These are phyloP conservation scores for Thysanoteuthis rhombus DNA, from an alignment of 2,888 invertebrate species.

Conservation along the genomic window DNA sequence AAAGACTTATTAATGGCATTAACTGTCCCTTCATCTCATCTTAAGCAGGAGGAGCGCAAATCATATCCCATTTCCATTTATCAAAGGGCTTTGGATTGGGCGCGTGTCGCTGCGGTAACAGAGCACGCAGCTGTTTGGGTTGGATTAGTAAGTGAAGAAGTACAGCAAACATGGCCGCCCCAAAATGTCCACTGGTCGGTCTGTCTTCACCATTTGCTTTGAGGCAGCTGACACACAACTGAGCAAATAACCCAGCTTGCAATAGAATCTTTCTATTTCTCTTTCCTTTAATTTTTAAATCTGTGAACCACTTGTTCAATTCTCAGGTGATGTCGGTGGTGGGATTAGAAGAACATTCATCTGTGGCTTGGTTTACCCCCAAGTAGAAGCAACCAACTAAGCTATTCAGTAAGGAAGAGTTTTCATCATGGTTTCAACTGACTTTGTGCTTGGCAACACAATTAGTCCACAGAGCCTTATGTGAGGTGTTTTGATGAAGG, in stretches of 20 bases:
- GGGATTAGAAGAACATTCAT: not conserved
- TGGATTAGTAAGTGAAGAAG: not conserved
- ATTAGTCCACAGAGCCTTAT: no score
- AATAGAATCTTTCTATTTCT: not conserved
- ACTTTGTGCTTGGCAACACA: no score
- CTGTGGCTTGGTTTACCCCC: not conserved
- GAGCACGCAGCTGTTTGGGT: not conserved
- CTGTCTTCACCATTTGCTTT: not conserved
- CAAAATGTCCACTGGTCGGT: not conserved
- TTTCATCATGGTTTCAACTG: no score
- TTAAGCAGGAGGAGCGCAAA: not conserved
- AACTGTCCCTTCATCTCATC: not conserved
- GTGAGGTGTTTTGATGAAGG: no score
- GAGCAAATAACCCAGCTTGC: not conserved
- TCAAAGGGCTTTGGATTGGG: conserved; percentile 12
- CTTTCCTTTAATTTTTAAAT: not conserved
- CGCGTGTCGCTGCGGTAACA: not conserved
- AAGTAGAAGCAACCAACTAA: no score
- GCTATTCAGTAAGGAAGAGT: no score
- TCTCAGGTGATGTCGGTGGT: not conserved
- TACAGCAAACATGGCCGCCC: not conserved
- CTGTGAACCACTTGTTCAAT: conserved; percentile 12
- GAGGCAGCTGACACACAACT: not conserved
- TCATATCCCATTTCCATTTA: conserved; percentile 12
- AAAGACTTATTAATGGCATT: not conserved